phyloP scores from a whole-genome alignment of 2,113 vertebrate genomes.

The Cranoglanis bouderius region DNA sequence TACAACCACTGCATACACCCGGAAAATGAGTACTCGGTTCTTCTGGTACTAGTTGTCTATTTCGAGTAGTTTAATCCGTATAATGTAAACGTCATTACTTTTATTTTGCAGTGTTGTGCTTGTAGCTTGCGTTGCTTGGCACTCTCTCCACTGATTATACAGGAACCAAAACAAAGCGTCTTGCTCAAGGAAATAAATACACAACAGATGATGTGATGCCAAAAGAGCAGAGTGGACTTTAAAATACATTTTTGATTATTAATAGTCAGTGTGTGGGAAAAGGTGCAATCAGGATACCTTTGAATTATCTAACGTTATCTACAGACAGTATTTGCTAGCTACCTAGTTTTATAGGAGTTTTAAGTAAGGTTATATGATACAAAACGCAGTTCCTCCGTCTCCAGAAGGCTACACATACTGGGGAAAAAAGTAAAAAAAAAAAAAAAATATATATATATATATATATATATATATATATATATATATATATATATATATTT shows the following conservation, averaged over 20 bases:
- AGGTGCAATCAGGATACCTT: neutral
- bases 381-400: neutral
- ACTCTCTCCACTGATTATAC: neutral
- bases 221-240: neutral
- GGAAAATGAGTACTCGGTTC: neutral
- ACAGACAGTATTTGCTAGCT: neutral
- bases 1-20: too few relatives aligned
- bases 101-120: neutral
- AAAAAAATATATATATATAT: too few relatives aligned
- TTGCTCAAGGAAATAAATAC: too few relatives aligned
- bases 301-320: neutral
- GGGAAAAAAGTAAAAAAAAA: too few relatives aligned
- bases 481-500: neutral
- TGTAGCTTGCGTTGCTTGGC: neutral
- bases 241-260: neutral
- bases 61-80: neutral
- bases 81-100: neutral
- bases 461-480: too few relatives aligned
- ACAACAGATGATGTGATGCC: neutral
- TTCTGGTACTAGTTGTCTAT: too few relatives aligned
- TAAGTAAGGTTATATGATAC: neutral
- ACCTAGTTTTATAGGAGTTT: neutral
- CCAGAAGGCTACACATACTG: neutral
- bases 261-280: neutral
- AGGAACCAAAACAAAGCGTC: conserved; percentile 29